Conservation (phyloP, 2,888 invertebrate species). For the Chrysopilus asiliformis region DNA sequence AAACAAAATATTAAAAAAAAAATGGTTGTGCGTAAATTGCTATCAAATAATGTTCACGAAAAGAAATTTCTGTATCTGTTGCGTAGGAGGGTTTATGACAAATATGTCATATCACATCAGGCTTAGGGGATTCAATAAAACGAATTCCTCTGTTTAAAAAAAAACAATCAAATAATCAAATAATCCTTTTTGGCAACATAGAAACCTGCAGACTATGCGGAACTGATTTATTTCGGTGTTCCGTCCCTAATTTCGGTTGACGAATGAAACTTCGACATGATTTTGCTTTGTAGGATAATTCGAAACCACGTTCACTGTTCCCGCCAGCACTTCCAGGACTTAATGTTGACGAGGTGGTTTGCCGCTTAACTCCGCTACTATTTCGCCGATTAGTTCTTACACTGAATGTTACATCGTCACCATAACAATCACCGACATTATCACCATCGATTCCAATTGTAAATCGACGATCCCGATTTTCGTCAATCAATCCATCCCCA, state of each 20-base stretch:
- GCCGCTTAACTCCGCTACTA: not conserved
- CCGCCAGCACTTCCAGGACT: constrained; percentile 18
- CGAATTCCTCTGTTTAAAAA: not conserved
- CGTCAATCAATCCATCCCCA: constrained; percentile 12
- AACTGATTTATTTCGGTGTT: constrained; percentile 25
- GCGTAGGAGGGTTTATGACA: too few relatives aligned
- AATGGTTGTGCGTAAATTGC: too few relatives aligned
- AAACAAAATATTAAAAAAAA: too few relatives aligned
- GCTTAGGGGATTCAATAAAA: too few relatives aligned
- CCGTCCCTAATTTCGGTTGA: constrained; percentile 20
- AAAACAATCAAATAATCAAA: constrained; percentile 3
- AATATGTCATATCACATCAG: not conserved
- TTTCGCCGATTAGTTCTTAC: not conserved
- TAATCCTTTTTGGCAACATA: constrained; percentile 3
- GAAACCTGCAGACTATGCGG: constrained; percentile 24
- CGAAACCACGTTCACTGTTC: constrained; percentile 19
- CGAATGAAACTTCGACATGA: constrained; percentile 23
- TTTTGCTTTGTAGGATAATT: constrained; percentile 20
- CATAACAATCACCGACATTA: constrained; percentile 3
- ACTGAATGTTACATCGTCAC: constrained; percentile 1
- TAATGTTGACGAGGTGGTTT: constrained; percentile 4
- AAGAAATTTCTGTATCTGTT: too few relatives aligned
- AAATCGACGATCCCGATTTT: constrained; percentile 2
- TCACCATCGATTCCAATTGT: not conserved
- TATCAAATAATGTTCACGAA: too few relatives aligned